Conservation (phyloP, 2,888 invertebrate genomes). For the Chaetogeoica ovagalla region DNA sequence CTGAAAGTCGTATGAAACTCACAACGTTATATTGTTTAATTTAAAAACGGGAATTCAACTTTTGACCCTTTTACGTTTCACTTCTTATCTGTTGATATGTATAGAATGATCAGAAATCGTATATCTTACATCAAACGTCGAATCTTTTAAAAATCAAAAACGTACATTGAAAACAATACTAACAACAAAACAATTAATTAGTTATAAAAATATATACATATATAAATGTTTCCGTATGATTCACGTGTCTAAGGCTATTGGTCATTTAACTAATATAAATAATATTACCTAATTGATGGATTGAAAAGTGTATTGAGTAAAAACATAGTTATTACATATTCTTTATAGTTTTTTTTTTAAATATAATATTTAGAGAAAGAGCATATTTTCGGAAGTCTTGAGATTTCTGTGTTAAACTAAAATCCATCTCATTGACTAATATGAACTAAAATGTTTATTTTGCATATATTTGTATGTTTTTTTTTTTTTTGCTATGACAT, state of each 20-base stretch:
- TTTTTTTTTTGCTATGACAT: too few relatives aligned
- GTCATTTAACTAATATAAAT: not conserved
- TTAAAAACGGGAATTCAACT: constrained; percentile 9
- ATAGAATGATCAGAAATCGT: not conserved
- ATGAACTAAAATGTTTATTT: too few relatives aligned
- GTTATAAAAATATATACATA: not conserved
- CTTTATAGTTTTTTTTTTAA: too few relatives aligned
- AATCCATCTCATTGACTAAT: too few relatives aligned
- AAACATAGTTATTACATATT: too few relatives aligned
- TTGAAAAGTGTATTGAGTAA: not conserved
- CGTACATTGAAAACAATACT: not conserved
- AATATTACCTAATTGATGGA: not conserved
- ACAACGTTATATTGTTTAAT: constrained; percentile 3
- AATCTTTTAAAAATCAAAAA: not conserved
- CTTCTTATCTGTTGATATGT: not conserved
- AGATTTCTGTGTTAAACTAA: too few relatives aligned
- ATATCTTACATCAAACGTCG: not conserved
- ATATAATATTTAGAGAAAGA: too few relatives aligned
- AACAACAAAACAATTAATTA: not conserved
- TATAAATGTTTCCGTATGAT: not conserved
- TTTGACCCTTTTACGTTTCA: not conserved
- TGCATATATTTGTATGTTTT: too few relatives aligned
- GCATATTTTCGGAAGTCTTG: too few relatives aligned
- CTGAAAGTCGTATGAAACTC: not conserved
- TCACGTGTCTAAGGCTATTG: not conserved